Percentiles rank a stretch among this genome's conserved stretches.
These are phyloP conservation scores for Epinotia brunnichana DNA, from an alignment of 2,888 invertebrate genomes.

Conservation along the genomic window DNA sequence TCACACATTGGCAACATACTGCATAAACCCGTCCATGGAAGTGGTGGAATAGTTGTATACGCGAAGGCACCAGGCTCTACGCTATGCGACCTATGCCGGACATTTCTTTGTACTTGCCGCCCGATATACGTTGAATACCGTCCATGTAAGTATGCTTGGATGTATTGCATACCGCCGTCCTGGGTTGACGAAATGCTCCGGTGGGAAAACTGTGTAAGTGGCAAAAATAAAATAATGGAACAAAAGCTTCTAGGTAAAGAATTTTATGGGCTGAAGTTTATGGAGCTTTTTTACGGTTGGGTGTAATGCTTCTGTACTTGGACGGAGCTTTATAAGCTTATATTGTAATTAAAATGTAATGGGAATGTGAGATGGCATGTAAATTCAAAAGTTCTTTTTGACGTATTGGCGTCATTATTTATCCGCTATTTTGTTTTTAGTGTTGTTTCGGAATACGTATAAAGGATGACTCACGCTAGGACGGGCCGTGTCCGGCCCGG, in stretches of 20 bases:
- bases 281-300: conserved; percentile 17
- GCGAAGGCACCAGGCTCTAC: conserved; percentile 66
- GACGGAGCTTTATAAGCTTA: conserved; percentile 22
- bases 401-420: not conserved
- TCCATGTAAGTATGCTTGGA: conserved; percentile 53
- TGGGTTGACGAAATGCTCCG: conserved; percentile 55
- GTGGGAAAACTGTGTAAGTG: conserved; percentile 52
- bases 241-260: conserved; percentile 33
- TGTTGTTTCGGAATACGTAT: too few species aligned
- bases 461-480: too few species aligned
- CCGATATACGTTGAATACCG: conserved; percentile 52
- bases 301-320: conserved; percentile 14
- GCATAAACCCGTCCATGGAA: conserved; percentile 69
- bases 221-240: conserved; percentile 43
- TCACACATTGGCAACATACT: conserved; percentile 47
- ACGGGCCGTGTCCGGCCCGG: too few species aligned
- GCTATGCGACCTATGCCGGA: conserved; percentile 73
- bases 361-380: not conserved
- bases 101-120: conserved; percentile 76
- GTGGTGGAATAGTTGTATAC: conserved; percentile 77
- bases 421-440: too few species aligned
- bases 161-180: conserved; percentile 57
- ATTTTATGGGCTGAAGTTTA: conserved; percentile 32
- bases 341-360: conserved; percentile 34
- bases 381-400: not conserved